phyloP scores from a whole-genome alignment of 2,113 vertebrate genomes.

The Anguilla japonica region DNA sequence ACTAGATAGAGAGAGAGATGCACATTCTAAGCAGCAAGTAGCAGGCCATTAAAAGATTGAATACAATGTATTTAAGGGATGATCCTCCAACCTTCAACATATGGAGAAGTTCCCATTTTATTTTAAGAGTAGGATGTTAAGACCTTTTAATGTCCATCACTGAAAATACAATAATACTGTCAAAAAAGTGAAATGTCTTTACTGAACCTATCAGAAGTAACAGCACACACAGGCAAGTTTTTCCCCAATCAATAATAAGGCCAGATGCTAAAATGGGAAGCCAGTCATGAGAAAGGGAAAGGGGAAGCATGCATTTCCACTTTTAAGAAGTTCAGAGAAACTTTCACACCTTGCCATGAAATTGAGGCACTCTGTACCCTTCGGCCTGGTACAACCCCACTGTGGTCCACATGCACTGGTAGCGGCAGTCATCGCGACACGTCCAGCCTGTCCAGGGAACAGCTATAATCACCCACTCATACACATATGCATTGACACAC shows the following conservation, averaged over 20 bases:
- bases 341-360: conserved; percentile 88
- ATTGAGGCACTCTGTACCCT: conserved; percentile 87
- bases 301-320: neutral
- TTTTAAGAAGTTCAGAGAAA: neutral
- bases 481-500: neutral
- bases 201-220: neutral
- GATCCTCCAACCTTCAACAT: too few species aligned
- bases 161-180: too few species aligned
- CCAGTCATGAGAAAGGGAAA: neutral
- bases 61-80: too few species aligned
- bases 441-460: conserved; percentile 79
- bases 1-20: neutral
- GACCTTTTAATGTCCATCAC: too few species aligned
- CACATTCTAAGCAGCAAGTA: too few species aligned
- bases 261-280: neutral
- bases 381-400: conserved; percentile 86
- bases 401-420: conserved; percentile 95
- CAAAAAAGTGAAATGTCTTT: too few species aligned
- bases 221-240: neutral
- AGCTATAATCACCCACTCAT: neutral
- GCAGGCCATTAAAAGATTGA: too few species aligned
- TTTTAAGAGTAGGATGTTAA: too few species aligned
- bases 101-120: too few species aligned
- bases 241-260: neutral
- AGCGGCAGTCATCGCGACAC: conserved; percentile 88